phyloP scores from a whole-genome alignment of 2,888 invertebrate species.

The Pedicia rivosa region DNA sequence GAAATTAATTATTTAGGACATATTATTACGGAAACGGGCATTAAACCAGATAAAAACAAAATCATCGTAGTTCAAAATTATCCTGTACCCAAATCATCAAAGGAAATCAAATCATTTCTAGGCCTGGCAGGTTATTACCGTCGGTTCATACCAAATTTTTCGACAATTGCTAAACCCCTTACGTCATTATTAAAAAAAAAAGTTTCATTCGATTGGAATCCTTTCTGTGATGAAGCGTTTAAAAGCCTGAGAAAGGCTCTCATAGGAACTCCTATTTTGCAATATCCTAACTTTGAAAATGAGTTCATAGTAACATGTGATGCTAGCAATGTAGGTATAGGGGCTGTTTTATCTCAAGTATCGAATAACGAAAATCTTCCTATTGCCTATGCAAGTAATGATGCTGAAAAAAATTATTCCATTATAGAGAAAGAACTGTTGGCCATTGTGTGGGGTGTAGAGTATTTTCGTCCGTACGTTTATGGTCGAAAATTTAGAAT shows the following conservation, averaged over 20 bases:
- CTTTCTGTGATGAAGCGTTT: not conserved
- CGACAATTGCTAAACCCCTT: not conserved
- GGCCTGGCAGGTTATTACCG: constrained; percentile 13
- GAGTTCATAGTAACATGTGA: not conserved
- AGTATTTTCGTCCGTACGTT: constrained; percentile 16
- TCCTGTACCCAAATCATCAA: constrained; percentile 10
- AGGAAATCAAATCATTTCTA: constrained; percentile 16
- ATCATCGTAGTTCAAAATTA: constrained; percentile 12
- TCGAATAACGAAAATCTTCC: constrained; percentile 11
- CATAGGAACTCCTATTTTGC: not conserved
- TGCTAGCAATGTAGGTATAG: not conserved
- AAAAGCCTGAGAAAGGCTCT: not conserved
- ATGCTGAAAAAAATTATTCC: constrained; percentile 14
- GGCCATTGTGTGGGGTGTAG: constrained; percentile 13
- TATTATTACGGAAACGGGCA: constrained; percentile 11
- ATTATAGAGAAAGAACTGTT: constrained; percentile 16
- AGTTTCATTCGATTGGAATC: not conserved
- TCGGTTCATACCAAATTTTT: not conserved
- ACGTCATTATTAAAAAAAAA: not conserved
- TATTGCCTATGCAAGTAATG: constrained; percentile 15
- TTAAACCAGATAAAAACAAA: constrained; percentile 14
- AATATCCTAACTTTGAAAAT: not conserved
- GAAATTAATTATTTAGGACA: constrained; percentile 15
- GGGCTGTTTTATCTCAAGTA: not conserved
- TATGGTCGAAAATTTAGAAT: constrained; percentile 16